phyloP scores from a whole-genome alignment of 2,113 vertebrate genomes.

The zebrafish (Danio rerio) region GRCz12tu NC_133184.1:56449001-56449500 shows the following conservation, averaged over 20 bases:
- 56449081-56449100: neutral
- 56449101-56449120: neutral
- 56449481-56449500: too few relatives aligned
- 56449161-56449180: neutral
- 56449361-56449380: too few relatives aligned
- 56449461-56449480: too few relatives aligned
- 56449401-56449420: too few relatives aligned
- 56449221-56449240: neutral
- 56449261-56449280: neutral
- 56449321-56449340: neutral
- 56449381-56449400: too few relatives aligned
- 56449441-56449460: too few relatives aligned
- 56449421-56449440: too few relatives aligned
- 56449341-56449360: neutral
- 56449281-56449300: neutral
- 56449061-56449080: neutral
- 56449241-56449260: neutral
- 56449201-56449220: neutral
- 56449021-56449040: too few relatives aligned
- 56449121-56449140: neutral
- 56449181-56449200: neutral
- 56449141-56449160: too few relatives aligned
- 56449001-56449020: too few relatives aligned
- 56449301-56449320: neutral
- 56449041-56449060: neutral